These are phyloP conservation scores for Idris sp. DNA, from an alignment of 1,140 invertebrate genomes.

Conservation along the genomic window DNA sequence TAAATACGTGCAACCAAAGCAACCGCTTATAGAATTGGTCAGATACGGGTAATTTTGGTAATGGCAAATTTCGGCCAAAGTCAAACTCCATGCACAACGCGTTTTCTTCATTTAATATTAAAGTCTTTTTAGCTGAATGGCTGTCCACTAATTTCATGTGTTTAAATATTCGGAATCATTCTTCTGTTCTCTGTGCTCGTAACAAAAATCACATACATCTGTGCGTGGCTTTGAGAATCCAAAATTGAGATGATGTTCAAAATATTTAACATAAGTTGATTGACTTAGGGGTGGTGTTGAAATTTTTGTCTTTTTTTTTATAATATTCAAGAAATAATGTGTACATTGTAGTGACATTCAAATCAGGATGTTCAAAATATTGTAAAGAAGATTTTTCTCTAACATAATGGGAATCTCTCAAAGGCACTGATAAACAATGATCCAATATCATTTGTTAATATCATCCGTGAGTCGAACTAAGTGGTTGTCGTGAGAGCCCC, in stretches of 20 bases:
- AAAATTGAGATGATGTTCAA: constrained; percentile 30
- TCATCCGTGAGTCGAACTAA: constrained; percentile 33
- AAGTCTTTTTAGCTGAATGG: constrained; percentile 20
- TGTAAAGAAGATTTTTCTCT: constrained; percentile 18
- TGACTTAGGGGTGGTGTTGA: constrained; percentile 17
- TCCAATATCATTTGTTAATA: constrained; percentile 47
- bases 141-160: constrained; percentile 15
- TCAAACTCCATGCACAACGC: constrained; percentile 36
- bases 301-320: constrained; percentile 14
- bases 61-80: constrained; percentile 42
- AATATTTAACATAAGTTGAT: constrained; percentile 41
- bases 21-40: constrained; percentile 44
- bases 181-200: constrained; percentile 15
- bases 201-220: constrained; percentile 42
- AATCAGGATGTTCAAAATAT: constrained; percentile 44
- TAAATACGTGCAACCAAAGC: constrained; percentile 49
- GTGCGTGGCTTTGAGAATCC: constrained; percentile 26
- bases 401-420: constrained; percentile 31
- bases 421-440: constrained; percentile 38
- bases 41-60: constrained; percentile 43
- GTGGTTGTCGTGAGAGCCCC: constrained; percentile 41
- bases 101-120: constrained; percentile 22
- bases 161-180: not conserved
- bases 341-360: constrained; percentile 23
- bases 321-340: constrained; percentile 36